Evolutionary conservation across 1,140 invertebrate genomes (phyloP), one percentile per base, ranked within the genome.

Genomic region (Tetranychus urticae): DNA sequence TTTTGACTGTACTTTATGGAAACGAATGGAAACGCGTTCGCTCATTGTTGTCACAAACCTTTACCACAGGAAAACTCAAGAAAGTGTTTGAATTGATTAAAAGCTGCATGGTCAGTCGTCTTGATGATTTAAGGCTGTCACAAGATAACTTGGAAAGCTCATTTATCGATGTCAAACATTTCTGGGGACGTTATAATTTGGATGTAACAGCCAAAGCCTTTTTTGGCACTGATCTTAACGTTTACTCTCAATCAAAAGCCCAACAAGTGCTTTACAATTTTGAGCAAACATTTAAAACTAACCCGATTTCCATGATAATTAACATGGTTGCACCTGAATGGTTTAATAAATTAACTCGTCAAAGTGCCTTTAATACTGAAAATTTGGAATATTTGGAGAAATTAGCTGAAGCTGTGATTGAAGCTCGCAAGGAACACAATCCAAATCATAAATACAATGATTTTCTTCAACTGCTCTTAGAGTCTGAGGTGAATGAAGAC

Each of bases 31-130:
- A 74, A 59, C 66, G 73, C 33, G 67, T 80, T 3, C 69, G 80
- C 35, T 70, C 65, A 23, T 75, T 75, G 52, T 67, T 81, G 1
- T 74, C 76, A 5, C 76, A 77, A 35, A 73, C 78, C 7, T 80
- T 81, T 63, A 77, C 77, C 39, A 67, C 74, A 62, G 75, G 73
- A 0, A 80, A 79, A 67, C 71, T 81, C 63, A 80, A 76, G 66
- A 69, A 70, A 23, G 77, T 79, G 74, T 77, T 78, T 13, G 7
- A 59, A 35, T 5, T 45, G 61, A 59, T 64, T 3, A 31, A 46
- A 13, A 7, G 35, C 13, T 59, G 61, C 36, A 33, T 13, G 45
- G 13, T 4, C 4, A 23, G 48, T 13, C 5, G 12, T 34, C 4
- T 48, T 10, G 31, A 48, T 12, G 6, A 50, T 48, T 23, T 47